phyloP scores from a whole-genome alignment of 2,797 vertebrate species.

The Aulostomus chinensis region DNA sequence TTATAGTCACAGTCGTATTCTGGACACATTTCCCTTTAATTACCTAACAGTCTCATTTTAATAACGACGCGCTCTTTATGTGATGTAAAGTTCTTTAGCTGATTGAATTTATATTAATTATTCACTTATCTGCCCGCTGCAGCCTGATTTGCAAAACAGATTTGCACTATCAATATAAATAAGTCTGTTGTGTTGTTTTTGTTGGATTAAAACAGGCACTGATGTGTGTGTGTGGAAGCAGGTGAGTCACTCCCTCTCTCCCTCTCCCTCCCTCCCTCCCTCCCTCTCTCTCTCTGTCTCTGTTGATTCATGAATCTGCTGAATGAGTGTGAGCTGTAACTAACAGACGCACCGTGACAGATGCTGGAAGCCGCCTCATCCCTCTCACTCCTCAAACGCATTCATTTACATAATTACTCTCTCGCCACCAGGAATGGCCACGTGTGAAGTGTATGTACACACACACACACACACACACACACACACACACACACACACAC shows the following conservation, averaged over 20 bases:
- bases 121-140: conserved; percentile 5
- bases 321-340: conserved; percentile 42
- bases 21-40: conserved; percentile 4
- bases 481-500: neutral
- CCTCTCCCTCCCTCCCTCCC: neutral
- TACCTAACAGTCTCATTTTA: conserved; percentile 23
- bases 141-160: conserved; percentile 4
- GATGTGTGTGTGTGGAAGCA: neutral
- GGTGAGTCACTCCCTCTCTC: conserved; percentile 12
- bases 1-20: conserved; percentile 3
- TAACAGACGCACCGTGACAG: conserved; percentile 42
- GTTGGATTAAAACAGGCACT: conserved; percentile 26
- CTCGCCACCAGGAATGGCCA: neutral
- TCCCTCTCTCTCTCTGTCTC: neutral
- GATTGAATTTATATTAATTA: conserved; percentile 29
- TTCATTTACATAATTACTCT: conserved; percentile 46
- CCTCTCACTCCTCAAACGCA: conserved; percentile 18
- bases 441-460: neutral
- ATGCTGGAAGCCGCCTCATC: conserved; percentile 38
- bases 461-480: neutral
- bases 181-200: conserved; percentile 6
- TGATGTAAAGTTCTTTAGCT: conserved; percentile 31
- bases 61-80: conserved; percentile 11
- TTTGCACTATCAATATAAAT: conserved; percentile 3
- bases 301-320: conserved; percentile 30